Conservation (phyloP, 1,140 invertebrate genomes). For the Pachypeltis micranthus region DNA sequence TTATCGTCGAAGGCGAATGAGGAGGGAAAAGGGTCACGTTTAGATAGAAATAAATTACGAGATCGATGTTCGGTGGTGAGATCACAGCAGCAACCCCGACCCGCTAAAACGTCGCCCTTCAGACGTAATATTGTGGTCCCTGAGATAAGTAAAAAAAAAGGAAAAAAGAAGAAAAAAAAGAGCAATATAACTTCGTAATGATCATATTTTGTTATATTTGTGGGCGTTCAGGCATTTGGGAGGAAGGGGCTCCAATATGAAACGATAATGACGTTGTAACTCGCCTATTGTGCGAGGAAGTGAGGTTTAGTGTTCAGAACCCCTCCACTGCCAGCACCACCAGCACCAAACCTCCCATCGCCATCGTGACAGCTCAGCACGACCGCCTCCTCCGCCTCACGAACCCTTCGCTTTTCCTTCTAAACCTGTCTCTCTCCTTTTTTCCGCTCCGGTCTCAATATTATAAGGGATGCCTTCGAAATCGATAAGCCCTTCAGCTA, state of each 20-base stretch:
- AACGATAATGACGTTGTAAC: constrained; percentile 6
- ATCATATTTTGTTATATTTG: constrained; percentile 8
- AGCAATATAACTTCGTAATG: constrained; percentile 6
- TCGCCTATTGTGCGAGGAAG: constrained; percentile 6
- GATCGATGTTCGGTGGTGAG: too few species aligned
- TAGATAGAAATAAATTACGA: too few species aligned
- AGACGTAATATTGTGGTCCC: too few species aligned
- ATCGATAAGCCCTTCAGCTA: constrained; percentile 1
- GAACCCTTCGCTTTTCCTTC: not conserved
- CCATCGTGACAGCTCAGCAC: too few species aligned
- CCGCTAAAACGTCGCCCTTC: too few species aligned
- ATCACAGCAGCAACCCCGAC: too few species aligned
- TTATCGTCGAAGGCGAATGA: too few species aligned
- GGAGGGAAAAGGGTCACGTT: too few species aligned
- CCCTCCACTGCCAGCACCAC: not conserved
- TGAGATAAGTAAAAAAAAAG: too few species aligned
- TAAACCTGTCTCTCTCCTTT: not conserved
- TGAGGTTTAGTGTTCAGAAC: not conserved
- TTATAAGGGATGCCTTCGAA: constrained; percentile 1
- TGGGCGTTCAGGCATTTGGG: not conserved
- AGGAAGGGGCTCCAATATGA: not conserved
- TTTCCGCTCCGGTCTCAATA: not conserved
- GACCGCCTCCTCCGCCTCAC: not conserved
- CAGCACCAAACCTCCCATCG: not conserved
- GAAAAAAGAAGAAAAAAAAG: not conserved